Percentiles rank a stretch among this genome's conserved stretches.
phyloP scores from a whole-genome alignment of 2,113 vertebrate species.

The Apodemus sylvaticus region DNA sequence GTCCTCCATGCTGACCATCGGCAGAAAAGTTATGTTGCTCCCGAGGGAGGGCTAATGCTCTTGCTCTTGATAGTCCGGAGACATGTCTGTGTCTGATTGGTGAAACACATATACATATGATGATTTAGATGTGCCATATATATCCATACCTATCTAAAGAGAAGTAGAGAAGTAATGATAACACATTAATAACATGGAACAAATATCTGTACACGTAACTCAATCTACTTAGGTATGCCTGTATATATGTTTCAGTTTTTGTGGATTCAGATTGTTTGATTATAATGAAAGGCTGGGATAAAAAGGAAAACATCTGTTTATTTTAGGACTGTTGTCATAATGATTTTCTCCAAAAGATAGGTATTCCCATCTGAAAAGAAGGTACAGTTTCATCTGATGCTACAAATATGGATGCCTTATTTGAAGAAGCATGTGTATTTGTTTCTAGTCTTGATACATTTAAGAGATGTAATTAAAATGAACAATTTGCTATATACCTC shows the following conservation, averaged over 20 bases:
- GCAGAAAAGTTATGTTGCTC: not conserved
- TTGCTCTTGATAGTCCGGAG: not conserved
- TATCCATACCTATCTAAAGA: not conserved
- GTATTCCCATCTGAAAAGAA: not conserved
- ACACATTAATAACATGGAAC: slow-evolving; percentile 9
- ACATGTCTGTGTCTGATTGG: not conserved
- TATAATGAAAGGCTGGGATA: not conserved
- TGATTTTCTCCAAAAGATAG: not conserved
- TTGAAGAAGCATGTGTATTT: not conserved
- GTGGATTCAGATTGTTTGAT: slow-evolving; percentile 22
- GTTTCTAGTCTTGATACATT: not conserved
- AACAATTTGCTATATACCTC: not conserved
- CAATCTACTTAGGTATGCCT: not conserved
- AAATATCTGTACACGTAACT: not conserved
- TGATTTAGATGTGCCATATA: not conserved
- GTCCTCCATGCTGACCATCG: not conserved
- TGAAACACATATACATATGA: not conserved
- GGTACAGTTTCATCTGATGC: not conserved
- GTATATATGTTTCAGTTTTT: slow-evolving; percentile 15
- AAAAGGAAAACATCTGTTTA: slow-evolving; percentile 18
- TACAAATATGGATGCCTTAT: not conserved
- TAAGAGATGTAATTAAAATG: not conserved
- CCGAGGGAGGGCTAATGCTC: not conserved
- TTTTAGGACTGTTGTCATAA: not conserved
- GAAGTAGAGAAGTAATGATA: not conserved